These are phyloP conservation scores for Creontiades dilutus DNA, from an alignment of 2,888 invertebrate species.

Conservation along the genomic window DNA sequence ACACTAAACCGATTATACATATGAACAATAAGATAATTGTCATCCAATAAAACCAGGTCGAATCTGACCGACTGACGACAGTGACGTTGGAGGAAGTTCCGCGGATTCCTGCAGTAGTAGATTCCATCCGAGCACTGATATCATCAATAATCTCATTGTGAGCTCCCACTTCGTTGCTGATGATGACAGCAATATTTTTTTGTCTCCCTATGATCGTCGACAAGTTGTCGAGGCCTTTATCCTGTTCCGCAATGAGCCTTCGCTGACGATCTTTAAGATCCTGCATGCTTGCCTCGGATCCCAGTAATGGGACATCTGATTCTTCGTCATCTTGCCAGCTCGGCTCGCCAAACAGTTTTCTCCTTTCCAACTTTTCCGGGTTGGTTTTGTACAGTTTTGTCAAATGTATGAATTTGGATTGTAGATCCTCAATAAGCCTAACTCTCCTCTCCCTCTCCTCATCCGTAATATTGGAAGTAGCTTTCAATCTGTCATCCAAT, in stretches of 20 bases:
- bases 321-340: constrained; percentile 59
- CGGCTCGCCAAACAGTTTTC: constrained; percentile 33
- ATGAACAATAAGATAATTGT: constrained; percentile 62
- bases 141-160: constrained; percentile 82
- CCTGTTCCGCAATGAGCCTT: constrained; percentile 83
- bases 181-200: constrained; percentile 86
- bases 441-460: constrained; percentile 83
- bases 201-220: constrained; percentile 87
- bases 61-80: constrained; percentile 40
- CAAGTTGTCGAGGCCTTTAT: constrained; percentile 86
- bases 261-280: constrained; percentile 42
- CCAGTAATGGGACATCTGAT: constrained; percentile 61
- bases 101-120: constrained; percentile 45
- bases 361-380: constrained; percentile 34
- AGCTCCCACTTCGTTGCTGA: constrained; percentile 87
- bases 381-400: constrained; percentile 54
- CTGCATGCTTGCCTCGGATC: constrained; percentile 34
- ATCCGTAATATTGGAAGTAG: constrained; percentile 78
- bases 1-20: constrained; percentile 51
- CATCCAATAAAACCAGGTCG: constrained; percentile 60
- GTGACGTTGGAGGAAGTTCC: constrained; percentile 26
- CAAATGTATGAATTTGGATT: constrained; percentile 81
- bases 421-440: constrained; percentile 82
- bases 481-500: constrained; percentile 81
- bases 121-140: constrained; percentile 58